Evolutionary conservation across 2,888 invertebrate species (phyloP).

Genomic region (Drosophila suboccidentalis): DNA sequence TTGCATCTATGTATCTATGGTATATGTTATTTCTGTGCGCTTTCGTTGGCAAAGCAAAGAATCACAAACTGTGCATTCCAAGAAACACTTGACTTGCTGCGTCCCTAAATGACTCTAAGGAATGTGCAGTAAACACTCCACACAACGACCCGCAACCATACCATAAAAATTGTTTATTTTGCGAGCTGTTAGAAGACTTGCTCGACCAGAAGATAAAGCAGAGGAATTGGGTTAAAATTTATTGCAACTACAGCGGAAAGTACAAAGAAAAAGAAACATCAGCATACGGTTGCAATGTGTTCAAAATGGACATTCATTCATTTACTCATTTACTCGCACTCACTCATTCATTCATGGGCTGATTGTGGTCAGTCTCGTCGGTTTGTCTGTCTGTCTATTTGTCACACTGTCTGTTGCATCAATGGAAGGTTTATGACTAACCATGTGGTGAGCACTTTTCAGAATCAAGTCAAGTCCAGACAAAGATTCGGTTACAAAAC

Average conservation of each 20-base stretch:
- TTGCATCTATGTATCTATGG: slow-evolving; percentile 18
- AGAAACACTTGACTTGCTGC: slow-evolving; percentile 66
- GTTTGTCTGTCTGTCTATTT: slow-evolving; percentile 10
- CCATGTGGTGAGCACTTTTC: slow-evolving; percentile 31
- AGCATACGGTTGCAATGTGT: slow-evolving; percentile 74
- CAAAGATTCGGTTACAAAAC: slow-evolving; percentile 70
- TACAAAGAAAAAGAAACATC: slow-evolving; percentile 42
- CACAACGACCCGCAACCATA: slow-evolving; percentile 44
- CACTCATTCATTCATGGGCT: slow-evolving; percentile 40
- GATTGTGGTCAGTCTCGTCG: slow-evolving; percentile 41
- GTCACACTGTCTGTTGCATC: slow-evolving; percentile 55
- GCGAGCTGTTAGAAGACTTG: slow-evolving; percentile 31
- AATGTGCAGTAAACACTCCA: slow-evolving; percentile 58
- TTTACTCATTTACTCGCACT: slow-evolving; percentile 11
- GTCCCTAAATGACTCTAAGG: slow-evolving; percentile 48
- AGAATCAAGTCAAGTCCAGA: slow-evolving; percentile 25
- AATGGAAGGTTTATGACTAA: slow-evolving; percentile 59
- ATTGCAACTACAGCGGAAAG: slow-evolving; percentile 64
- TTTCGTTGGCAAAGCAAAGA: slow-evolving; percentile 33
- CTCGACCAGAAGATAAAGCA: neutral
- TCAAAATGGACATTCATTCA: slow-evolving; percentile 50
- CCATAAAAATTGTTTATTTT: slow-evolving; percentile 54
- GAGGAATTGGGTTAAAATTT: slow-evolving; percentile 67
- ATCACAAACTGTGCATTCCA: slow-evolving; percentile 59
- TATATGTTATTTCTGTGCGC: slow-evolving; percentile 34